Percentiles rank a stretch among this genome's conserved stretches.
Conservation (phyloP, 2,888 invertebrate species). For the Sialis fuliginosa region DNA sequence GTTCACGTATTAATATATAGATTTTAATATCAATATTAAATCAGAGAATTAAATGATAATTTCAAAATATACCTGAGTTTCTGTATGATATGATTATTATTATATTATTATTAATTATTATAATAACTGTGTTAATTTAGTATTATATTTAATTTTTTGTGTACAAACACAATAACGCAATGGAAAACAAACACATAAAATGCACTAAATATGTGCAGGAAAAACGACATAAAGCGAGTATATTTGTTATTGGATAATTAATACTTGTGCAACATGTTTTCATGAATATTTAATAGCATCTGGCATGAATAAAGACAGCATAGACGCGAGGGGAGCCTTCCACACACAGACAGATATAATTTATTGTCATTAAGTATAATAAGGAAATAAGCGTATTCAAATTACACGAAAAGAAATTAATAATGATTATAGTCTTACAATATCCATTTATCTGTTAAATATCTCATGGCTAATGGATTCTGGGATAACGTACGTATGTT, state of each 20-base stretch:
- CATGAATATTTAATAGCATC: constrained; percentile 1
- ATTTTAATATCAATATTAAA: too few species aligned
- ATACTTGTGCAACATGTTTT: constrained; percentile 2
- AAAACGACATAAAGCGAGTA: not conserved
- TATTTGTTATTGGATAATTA: constrained; percentile 4
- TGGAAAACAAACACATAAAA: too few species aligned
- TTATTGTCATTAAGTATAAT: constrained; percentile 3
- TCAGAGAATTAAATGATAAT: too few species aligned
- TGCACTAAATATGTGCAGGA: too few species aligned
- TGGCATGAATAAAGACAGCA: not conserved
- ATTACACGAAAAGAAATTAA: constrained; percentile 1
- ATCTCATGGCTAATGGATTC: not conserved
- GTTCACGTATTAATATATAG: too few species aligned
- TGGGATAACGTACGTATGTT: not conserved
- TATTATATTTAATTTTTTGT: too few species aligned
- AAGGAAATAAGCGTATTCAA: constrained; percentile 1
- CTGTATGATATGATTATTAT: too few species aligned
- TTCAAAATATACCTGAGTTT: too few species aligned
- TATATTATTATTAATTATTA: too few species aligned
- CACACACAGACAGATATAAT: not conserved
- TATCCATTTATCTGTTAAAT: not conserved
- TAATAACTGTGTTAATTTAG: too few species aligned
- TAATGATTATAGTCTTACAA: not conserved
- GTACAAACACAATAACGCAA: too few species aligned
- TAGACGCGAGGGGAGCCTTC: not conserved